Evolutionary conservation across 2,888 invertebrate species (phyloP).

Genomic region (Trypoxylon attenuatum): DNA sequence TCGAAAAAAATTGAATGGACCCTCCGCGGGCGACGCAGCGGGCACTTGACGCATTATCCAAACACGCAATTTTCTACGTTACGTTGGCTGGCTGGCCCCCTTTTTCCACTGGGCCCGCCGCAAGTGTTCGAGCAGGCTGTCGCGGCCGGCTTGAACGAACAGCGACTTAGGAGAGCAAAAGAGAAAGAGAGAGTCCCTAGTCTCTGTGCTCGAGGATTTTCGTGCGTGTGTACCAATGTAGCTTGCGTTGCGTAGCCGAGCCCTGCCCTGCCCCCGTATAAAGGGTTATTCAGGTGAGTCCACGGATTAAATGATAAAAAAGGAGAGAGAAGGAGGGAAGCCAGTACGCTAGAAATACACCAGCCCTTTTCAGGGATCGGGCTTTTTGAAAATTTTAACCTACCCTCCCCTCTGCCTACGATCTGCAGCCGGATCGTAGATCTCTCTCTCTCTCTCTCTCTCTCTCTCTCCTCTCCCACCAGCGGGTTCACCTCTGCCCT

Average conservation of each 20-base stretch:
- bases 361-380: constrained; percentile 71
- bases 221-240: constrained; percentile 1
- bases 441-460: constrained; percentile 43
- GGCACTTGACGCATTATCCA: constrained; percentile 62
- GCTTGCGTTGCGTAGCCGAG: neutral
- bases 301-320: constrained; percentile 74
- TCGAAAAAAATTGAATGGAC: constrained; percentile 61
- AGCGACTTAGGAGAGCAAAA: too few species aligned
- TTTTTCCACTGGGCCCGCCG: neutral
- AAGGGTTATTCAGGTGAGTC: constrained; percentile 72
- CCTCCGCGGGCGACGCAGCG: constrained; percentile 47
- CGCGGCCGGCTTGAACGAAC: neutral
- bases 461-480: constrained; percentile 13
- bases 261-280: constrained; percentile 57
- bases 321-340: constrained; percentile 36
- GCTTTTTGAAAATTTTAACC: constrained; percentile 73
- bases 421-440: constrained; percentile 48
- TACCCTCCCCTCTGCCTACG: constrained; percentile 47
- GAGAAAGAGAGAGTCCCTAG: too few species aligned
- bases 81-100: constrained; percentile 28
- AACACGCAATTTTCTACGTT: constrained; percentile 53
- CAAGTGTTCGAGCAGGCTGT: neutral
- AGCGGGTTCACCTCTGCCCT: too few species aligned
- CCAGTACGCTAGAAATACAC: constrained; percentile 55
- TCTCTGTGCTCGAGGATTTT: constrained; percentile 8